Evolutionary conservation across 2,888 invertebrate genomes (phyloP), one percentile per base, ranked within the genome.

Genomic region (Caenorhabditis sp.): DNA sequence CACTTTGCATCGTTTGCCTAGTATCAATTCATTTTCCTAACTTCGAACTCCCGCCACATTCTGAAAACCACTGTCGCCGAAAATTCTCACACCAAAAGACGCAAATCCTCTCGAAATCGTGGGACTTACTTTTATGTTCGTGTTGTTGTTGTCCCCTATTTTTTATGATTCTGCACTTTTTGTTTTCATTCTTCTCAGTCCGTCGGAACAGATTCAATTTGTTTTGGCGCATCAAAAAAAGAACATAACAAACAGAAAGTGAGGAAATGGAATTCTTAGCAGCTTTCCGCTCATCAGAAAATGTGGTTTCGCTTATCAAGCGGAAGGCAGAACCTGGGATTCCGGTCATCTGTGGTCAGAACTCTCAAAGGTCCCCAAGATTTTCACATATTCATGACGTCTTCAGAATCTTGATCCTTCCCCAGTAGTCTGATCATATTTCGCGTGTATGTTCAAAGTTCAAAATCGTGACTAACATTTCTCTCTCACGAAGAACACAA

Each of bases 111-210:
- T 44, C 44, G 14, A n/a, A n/a, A 14, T 44, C n/a, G n/a, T n/a
- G 26, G 54, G 31, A 58, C n/a, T 16, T 31, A 38, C 38, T 38
- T 38, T 41, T 35, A 24, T 31, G 12, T 38, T 61, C 35, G 4
- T 41, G 41, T 61, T 41, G 61, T 61, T 61, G 47, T 47, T 47
- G 47, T 12, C 38, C 22, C 38, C 38, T 38, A 22, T 59, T 41
- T 61, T 61, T 41, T 61, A 61, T 61, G 22, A 41, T 41, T 16
- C 0, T 41, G 61, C 38, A 61, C 61, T 61, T 61, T 54, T 61
- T 59, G 59, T 35, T 59, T 61, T 61, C 41, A 24, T 41, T 41
- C 24, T 61, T 41, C 24, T 12, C 16, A n/a, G 31, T n/a, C n/a
- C n/a, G n/a, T n/a, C n/a, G n/a, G n/a, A n/a, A n/a, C 16, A 58